Evolutionary conservation across 2,113 vertebrate genomes (phyloP).

Genomic region (Scytalopus superciliaris): DNA sequence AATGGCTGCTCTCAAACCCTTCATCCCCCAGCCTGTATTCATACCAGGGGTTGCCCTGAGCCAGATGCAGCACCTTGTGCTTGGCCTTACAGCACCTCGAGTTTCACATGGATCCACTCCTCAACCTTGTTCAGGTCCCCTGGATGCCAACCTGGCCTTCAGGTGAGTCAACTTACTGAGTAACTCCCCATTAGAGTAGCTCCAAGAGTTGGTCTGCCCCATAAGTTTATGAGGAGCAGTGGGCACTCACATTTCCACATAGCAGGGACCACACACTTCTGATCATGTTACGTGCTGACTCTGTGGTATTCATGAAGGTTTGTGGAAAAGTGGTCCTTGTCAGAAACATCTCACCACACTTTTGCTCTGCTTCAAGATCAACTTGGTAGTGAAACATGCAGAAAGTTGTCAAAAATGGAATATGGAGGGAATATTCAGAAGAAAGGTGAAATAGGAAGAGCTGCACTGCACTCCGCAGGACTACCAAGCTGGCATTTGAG

Average conservation of each 20-base stretch:
- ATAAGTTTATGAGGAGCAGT: neutral
- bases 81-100: neutral
- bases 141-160: rapidly evolving
- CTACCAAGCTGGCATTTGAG: neutral
- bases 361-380: neutral
- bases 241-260: neutral
- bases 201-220: neutral
- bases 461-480: neutral
- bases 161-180: neutral
- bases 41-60: neutral
- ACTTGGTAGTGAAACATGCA: neutral
- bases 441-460: neutral
- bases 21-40: neutral
- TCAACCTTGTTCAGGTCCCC: neutral
- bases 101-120: neutral
- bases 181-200: neutral
- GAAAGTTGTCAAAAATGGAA: neutral
- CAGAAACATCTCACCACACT: neutral
- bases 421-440: neutral
- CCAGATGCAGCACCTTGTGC: neutral
- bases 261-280: neutral
- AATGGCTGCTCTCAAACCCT: neutral
- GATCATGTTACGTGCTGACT: neutral
- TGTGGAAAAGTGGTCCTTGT: neutral
- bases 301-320: neutral